Evolutionary conservation across 2,888 invertebrate species (phyloP).

Genomic region (Resseliella maxima): DNA sequence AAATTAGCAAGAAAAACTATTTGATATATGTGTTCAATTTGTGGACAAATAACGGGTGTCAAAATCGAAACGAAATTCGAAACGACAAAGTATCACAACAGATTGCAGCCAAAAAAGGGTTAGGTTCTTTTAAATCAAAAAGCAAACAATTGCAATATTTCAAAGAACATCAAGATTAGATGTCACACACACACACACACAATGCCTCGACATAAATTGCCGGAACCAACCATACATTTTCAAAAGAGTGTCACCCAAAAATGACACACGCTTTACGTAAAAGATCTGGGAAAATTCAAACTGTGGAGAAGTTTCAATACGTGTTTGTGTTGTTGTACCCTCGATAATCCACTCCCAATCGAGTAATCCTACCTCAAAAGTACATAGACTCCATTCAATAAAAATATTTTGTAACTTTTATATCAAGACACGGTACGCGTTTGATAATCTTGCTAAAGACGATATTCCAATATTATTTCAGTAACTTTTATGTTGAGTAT

Average conservation of each 20-base stretch:
- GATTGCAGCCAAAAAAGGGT: not conserved
- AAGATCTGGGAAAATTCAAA: not conserved
- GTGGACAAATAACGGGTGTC: slow-evolving; percentile 1
- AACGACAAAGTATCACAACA: not conserved
- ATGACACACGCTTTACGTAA: not conserved
- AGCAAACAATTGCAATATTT: not conserved
- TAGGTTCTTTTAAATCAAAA: not conserved
- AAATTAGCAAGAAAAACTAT: too few species aligned
- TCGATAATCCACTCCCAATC: not conserved
- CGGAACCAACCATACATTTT: not conserved
- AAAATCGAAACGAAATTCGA: not conserved
- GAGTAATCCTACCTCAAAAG: not conserved
- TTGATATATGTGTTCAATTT: not conserved
- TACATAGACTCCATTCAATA: not conserved
- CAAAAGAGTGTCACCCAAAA: not conserved
- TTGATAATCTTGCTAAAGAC: not conserved
- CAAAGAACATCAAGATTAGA: not conserved
- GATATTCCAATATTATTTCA: not conserved
- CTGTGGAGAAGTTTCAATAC: too few species aligned
- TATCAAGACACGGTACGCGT: not conserved
- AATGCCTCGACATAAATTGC: not conserved
- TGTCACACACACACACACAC: too few species aligned
- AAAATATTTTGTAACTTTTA: not conserved
- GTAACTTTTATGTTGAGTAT: not conserved
- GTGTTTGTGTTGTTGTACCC: not conserved